Evolutionary conservation across 2,797 vertebrate species (phyloP).

Genomic region (Cryptoblepharus egeriae): DNA sequence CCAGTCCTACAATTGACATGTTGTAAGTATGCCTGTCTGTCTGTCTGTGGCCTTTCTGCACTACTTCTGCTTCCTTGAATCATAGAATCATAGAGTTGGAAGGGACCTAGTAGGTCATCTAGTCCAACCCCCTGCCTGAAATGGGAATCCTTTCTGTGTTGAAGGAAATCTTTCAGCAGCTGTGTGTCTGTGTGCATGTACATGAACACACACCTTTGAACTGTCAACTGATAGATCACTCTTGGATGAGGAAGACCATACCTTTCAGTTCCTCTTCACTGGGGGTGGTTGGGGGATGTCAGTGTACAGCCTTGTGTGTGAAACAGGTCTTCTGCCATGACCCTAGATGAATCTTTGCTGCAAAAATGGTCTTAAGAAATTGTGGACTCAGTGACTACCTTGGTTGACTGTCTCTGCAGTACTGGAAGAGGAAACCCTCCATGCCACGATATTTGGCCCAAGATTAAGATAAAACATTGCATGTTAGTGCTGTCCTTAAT

Average conservation of each 20-base stretch:
- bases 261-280: neutral
- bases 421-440: neutral
- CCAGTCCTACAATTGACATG: slow-evolving; percentile 46
- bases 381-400: slow-evolving; percentile 33
- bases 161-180: slow-evolving; percentile 10
- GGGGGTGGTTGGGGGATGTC: neutral
- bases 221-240: neutral
- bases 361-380: slow-evolving; percentile 32
- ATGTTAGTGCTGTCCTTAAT: neutral
- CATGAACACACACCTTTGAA: neutral
- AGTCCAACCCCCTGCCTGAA: no score
- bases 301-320: neutral
- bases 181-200: no score
- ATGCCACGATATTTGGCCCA: neutral
- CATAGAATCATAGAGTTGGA: no score
- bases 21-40: neutral
- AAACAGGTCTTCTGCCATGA: slow-evolving; percentile 42
- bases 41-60: neutral
- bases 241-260: neutral
- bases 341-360: neutral
- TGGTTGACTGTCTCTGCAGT: neutral
- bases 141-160: slow-evolving; percentile 24
- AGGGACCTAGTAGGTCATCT: no score
- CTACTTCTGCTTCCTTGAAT: neutral
- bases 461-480: neutral